Evolutionary conservation across 37 sponge, comb jelly and placozoan genomes (phyloP).

Genomic region (Dysidea cf. avara): DNA sequence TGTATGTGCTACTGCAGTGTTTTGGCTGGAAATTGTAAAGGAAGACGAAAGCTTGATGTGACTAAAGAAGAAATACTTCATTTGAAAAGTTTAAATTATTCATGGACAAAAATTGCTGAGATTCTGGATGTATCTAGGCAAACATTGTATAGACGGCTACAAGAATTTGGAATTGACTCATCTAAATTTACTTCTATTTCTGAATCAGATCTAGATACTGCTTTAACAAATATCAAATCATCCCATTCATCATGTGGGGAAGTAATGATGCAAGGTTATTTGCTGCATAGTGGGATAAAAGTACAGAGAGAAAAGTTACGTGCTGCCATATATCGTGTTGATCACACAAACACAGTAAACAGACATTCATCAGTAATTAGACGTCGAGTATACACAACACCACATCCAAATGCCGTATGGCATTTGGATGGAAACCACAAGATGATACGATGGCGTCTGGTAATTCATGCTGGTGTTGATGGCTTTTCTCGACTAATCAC

Average conservation of each 20-base stretch:
- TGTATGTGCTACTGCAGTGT: too few relatives aligned
- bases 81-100: background rate
- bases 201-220: background rate
- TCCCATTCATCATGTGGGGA: slow-evolving; percentile 36
- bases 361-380: background rate
- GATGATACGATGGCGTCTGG: slow-evolving; percentile 30
- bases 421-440: slow-evolving; percentile 22
- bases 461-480: too few relatives aligned
- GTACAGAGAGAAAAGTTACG: slow-evolving; percentile 19
- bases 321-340: slow-evolving; percentile 39
- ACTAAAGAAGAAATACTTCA: background rate
- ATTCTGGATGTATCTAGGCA: slow-evolving; percentile 8
- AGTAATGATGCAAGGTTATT: slow-evolving; percentile 13
- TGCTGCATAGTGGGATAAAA: background rate
- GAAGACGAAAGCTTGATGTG: background rate
- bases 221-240: background rate
- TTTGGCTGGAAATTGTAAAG: too few relatives aligned
- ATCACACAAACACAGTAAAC: background rate
- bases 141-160: slow-evolving; percentile 13
- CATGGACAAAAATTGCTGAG: slow-evolving; percentile 11
- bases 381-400: slow-evolving; percentile 1
- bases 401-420: slow-evolving; percentile 16
- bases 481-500: too few relatives aligned
- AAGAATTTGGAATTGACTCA: slow-evolving; percentile 1
- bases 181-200: slow-evolving; percentile 6